Evolutionary conservation across 1,140 invertebrate genomes (phyloP), one percentile per base, ranked within the genome.

Genomic region (Periplaneta americana): DNA sequence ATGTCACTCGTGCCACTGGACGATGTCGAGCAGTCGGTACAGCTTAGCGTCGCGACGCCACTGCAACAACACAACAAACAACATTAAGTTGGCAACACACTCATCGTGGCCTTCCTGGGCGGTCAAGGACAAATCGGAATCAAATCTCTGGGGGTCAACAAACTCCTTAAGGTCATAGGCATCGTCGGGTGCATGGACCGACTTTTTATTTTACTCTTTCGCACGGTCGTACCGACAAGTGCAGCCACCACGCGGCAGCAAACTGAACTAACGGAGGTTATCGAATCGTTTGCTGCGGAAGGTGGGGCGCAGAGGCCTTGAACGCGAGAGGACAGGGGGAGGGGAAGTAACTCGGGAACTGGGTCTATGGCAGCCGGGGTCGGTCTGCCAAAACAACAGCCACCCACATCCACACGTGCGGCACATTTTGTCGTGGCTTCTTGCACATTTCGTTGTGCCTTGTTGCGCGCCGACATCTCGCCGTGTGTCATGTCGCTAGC

Each of bases 11-110:
- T 93, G 36, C 91, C 92, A 84, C 93, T 78, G 22, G 83, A 84
- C 57, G 82, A 83, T 22, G 85, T 83, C 74, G 85, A 86, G 74
- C 83, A 84, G 34, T 80, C 80, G 5, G 66, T 80, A 84, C 92
- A 93, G 82, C 93, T 92, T 78, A 92, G 89, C 34, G 92, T 90
- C 66, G 92, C 93, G 76, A 94, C 93, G 57, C 93, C 93, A 90
- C 93, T 95, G 90, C n/a, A 91, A 90, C 82, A 85, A 85, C 81
- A 84, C 84, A 81, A 84, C 78, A 86, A 83, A 33, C 39, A 81
- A 8, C 74, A 80, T 0, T 31, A 78, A 10, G 31, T 17, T 13
- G 22, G n/a, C 22, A 57, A 57, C 39, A 57, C 22, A 15, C 39
- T 13, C 22, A 57, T 22, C 22, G 22, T 57, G 39, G 39, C 13